Evolutionary conservation across 2,113 vertebrate species (phyloP), one percentile per base, ranked within the genome.

Genomic region (Protomyctophum bolini): DNA sequence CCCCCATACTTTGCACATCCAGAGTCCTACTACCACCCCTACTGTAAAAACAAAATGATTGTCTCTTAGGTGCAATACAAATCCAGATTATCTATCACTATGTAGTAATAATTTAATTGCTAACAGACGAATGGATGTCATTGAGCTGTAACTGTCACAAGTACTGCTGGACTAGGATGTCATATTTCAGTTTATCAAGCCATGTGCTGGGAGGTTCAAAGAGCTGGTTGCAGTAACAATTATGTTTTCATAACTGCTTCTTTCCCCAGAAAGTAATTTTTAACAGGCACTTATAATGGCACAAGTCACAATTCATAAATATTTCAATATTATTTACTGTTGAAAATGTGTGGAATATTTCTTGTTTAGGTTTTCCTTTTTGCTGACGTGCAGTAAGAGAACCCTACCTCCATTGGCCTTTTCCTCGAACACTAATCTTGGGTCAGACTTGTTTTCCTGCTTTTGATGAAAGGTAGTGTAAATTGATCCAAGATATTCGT

Each of bases 41-140:
- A 84, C 79, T 86, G 85, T 89, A 89, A 84, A 78, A 80, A 72
- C 76, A 87, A 61, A 41, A 41, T 3, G 64, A 77, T 72, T 82
- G 33, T 41, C 74, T 86, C 83, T 84, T 81, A 81, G 86, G 89
- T 91, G 87, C 87, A 92, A 93, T 89, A 92, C 80, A 85, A 87
- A 83, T 48, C 80, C 86, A 88, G 83, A 91, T 77, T 75, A 75
- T 86, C 84, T 88, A 84, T 84, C 85, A 73, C 63, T 78, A 75
- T 86, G 73, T 81, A 81, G 62, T 85, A 75, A 67, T 85, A 79
- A 88, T 88, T 85, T 87, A 83, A 86, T 89, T 85, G 80, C 81
- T 88, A 83, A 87, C 85, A 77, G 89, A 89, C 54, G 14, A 78
- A 83, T 89, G 88, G 87, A 90, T 91, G 89, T 88, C 88, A 59